These are phyloP conservation scores for Seira musarum DNA, from an alignment of 2,888 invertebrate genomes.

Conservation along the genomic window DNA sequence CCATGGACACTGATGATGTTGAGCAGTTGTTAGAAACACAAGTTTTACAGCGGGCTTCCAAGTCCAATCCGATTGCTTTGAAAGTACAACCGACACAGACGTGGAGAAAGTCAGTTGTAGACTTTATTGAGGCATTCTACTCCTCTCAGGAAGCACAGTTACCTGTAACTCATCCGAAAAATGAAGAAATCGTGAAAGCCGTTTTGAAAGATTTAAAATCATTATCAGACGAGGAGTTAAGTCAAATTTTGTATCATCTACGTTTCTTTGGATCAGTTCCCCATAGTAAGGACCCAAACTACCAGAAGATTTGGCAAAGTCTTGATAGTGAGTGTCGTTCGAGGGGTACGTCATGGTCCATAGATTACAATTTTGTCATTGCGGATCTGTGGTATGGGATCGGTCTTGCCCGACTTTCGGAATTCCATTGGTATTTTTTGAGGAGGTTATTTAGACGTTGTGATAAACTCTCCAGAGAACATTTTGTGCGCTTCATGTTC, in stretches of 20 bases:
- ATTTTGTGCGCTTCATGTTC: conserved; percentile 81
- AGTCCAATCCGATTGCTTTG: neutral
- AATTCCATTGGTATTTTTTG: conserved; percentile 75
- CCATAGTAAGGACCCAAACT: conserved; percentile 76
- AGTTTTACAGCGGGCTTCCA: neutral
- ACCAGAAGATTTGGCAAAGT: conserved; percentile 79
- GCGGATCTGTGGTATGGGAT: conserved; percentile 78
- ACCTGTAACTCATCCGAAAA: conserved; percentile 45
- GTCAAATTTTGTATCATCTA: conserved; percentile 49
- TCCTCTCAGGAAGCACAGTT: conserved; percentile 26
- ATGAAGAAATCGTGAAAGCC: conserved; percentile 22
- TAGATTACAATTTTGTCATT: conserved; percentile 76
- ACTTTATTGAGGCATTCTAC: conserved; percentile 33
- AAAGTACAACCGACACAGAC: neutral
- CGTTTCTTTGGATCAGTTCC: conserved; percentile 73
- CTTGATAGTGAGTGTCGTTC: conserved; percentile 79
- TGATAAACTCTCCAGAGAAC: conserved; percentile 76
- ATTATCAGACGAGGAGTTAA: conserved; percentile 54
- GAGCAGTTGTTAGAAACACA: conserved; percentile 17
- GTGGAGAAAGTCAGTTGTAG: conserved; percentile 22
- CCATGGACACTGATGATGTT: neutral
- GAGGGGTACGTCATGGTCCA: conserved; percentile 74
- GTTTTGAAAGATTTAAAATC: conserved; percentile 36
- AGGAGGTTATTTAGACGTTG: conserved; percentile 77
- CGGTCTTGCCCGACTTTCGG: conserved; percentile 42